Base-by-base conservation (phyloP, 1,140 invertebrate genomes). In the Temnothorax nylanderi region DNA sequence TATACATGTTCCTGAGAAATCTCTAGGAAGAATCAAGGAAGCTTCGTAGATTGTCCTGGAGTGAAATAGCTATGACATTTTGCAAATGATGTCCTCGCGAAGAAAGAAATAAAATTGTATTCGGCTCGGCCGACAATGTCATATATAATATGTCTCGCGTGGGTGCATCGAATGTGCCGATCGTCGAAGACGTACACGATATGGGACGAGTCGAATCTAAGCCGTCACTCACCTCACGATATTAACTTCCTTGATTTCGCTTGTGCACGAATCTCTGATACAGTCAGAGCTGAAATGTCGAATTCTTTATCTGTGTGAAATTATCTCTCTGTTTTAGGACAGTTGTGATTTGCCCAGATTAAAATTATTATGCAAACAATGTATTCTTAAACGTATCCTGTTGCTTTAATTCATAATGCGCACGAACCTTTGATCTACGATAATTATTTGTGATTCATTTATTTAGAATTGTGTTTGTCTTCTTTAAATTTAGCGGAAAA, bases 181-280 rank as follows among this genome's bases (percentile, higher is more conserved):
- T 89, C 89, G 18, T 58, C 26, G 74, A 85, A 74, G 89, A 85
- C 80, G 76, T 89, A 93, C 93, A 93, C 88, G 92, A 92, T 91
- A 92, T 92, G 92, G 92, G 93, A 89, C 88, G 90, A 93, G 84
- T 91, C 75, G 86, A 88, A 93, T 93, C 81, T 89, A 89, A 93
- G 91, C 92, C 89, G 64, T 93, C 91, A 93, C 91, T 94, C 92
- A 69, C 88, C 87, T 88, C 69, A 47, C 44, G 60, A n/a, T 58
- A 41, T 86, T 56, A 84, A 85, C 77, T 85, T 86, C 64, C 16
- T 21, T 49, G 76, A 84, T 85, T 85, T 74, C 69, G 44, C 34
- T 51, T 65, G 41, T 26, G 71, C 37, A 13, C 26, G 51, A 64
- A 34, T 62, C 62, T 51, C 62, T 51, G 34, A 85, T 49, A 49